phyloP scores from a whole-genome alignment of 2,113 vertebrate genomes.

The Gallinago paraguaiae region DNA sequence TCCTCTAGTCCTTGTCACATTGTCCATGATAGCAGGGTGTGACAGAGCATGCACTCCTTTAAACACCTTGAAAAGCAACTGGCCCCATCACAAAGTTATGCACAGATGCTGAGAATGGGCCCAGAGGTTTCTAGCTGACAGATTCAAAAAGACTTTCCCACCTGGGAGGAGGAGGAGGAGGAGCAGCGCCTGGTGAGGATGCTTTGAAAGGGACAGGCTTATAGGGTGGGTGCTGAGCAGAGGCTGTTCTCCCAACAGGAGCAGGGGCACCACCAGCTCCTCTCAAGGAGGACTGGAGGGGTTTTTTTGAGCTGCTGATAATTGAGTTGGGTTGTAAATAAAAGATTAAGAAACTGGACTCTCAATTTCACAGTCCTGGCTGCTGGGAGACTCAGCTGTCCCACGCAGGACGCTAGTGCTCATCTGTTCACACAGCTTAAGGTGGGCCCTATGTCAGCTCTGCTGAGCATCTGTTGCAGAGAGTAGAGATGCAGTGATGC shows the following conservation, averaged over 20 bases:
- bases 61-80: neutral
- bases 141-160: neutral
- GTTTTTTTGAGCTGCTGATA: neutral
- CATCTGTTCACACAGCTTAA: neutral
- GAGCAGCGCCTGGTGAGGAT: neutral
- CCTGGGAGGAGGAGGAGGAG: neutral
- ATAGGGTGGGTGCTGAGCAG: neutral
- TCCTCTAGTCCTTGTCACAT: rapidly evolving
- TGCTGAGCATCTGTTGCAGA: neutral
- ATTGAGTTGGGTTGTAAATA: neutral
- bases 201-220: neutral
- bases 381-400: neutral
- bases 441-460: neutral
- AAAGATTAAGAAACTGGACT: neutral
- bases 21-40: no score
- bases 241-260: neutral
- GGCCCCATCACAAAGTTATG: no score
- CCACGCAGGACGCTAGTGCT: neutral
- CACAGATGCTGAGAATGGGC: neutral
- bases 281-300: neutral
- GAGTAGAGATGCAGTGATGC: neutral
- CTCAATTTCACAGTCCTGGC: neutral
- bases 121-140: neutral
- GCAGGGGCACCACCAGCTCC: neutral
- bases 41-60: neutral